Evolutionary conservation across 2,113 vertebrate species (phyloP).

Genomic region (Pampusana beccarii): DNA sequence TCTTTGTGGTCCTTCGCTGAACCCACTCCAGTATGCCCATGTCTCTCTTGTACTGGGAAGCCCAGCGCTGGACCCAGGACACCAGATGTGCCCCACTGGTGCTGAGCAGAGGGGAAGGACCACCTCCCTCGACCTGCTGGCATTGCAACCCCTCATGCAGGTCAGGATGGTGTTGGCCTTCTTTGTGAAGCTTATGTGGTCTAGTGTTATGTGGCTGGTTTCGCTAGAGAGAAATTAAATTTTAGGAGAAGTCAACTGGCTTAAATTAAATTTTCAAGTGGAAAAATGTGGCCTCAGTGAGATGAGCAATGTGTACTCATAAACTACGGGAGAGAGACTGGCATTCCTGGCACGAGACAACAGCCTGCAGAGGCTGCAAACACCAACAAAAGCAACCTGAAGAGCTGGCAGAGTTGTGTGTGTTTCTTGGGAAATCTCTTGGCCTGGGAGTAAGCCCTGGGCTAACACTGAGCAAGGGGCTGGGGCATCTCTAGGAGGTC

Average conservation of each 20-base stretch:
- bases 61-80: not conserved
- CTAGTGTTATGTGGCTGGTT: not conserved
- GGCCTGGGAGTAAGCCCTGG: not conserved
- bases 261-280: not conserved
- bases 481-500: not conserved
- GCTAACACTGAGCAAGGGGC: not conserved
- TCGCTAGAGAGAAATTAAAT: not conserved
- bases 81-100: not conserved
- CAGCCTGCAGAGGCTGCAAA: not conserved
- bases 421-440: not conserved
- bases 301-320: not conserved
- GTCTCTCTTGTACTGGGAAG: not conserved
- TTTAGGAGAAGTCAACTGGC: not conserved
- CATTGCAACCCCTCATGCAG: not conserved
- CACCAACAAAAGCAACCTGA: rapidly evolving
- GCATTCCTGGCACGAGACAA: not conserved
- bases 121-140: not conserved
- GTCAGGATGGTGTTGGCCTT: not conserved
- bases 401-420: not conserved
- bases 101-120: not conserved
- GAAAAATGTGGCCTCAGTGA: not conserved
- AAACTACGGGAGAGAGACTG: not conserved
- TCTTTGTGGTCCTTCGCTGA: too few relatives aligned
- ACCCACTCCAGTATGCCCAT: too few relatives aligned
- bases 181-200: not conserved